Evolutionary conservation across 64 coral and sea anemone genomes (phyloP).

Genomic region (Porites lutea): DNA sequence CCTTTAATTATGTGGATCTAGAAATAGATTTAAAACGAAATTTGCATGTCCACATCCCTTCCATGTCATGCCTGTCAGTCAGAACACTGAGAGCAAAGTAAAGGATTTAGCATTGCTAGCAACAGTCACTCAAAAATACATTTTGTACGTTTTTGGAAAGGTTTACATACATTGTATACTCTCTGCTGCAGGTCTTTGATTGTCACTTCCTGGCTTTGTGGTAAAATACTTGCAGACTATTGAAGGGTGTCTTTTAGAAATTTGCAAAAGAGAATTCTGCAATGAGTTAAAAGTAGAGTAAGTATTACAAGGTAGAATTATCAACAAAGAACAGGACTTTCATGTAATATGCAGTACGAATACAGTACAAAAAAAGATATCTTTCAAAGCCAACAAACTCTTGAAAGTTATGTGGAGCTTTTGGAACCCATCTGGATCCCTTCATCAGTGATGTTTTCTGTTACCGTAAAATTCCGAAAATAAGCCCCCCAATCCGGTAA

Average conservation of each 20-base stretch:
- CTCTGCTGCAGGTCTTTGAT: not conserved
- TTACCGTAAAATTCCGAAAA: too few species aligned
- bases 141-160: not conserved
- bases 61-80: too few species aligned
- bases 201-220: not conserved
- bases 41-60: too few species aligned
- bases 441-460: too few species aligned
- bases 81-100: too few species aligned
- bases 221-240: constrained; percentile 65
- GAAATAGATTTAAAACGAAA: too few species aligned
- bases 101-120: not conserved
- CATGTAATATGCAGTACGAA: not conserved
- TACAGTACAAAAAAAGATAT: too few species aligned
- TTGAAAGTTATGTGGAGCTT: too few species aligned
- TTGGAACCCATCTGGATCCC: too few species aligned
- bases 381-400: too few species aligned
- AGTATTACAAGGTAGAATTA: not conserved
- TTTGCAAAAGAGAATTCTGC: constrained; percentile 28
- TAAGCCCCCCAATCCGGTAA: too few species aligned
- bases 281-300: not conserved
- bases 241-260: constrained; percentile 13
- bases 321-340: not conserved
- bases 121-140: not conserved
- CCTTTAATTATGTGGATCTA: too few species aligned
- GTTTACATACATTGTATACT: constrained; percentile 28